Evolutionary conservation across 2,113 vertebrate genomes (phyloP), one percentile per base, ranked within the genome.

Genomic region (Furnarius figulus): DNA sequence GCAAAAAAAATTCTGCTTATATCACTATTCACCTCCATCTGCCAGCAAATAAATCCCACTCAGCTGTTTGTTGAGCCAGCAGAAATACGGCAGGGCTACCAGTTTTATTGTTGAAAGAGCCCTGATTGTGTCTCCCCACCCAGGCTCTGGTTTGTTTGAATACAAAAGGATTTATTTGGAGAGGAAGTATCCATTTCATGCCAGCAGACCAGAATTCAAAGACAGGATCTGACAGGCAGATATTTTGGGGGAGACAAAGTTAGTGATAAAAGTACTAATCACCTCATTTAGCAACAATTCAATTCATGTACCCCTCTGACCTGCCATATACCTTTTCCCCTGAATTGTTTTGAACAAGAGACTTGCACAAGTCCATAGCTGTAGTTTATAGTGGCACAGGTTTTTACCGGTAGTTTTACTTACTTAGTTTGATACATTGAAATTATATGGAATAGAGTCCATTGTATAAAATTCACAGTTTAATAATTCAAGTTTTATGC

Each of bases 41-140:
- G 73, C 70, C 84, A 95, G 86, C 35, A 89, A 84, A 95, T 78
- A 95, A 95, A 90, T 75, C 53, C 21, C 3, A 73, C n/a, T 85
- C 77, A 76, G 81, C 73, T 89, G 65, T 63, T 68, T 72, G 37
- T 65, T 91, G 77, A 91, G 44, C 30, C 66, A 82, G 74, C n/a
- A 92, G 62, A 85, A 92, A 68, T 58, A 79, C 5, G 12, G 44
- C 40, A 92, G n/a, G n/a, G 23, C 31, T 65, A 85, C 61, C 0
- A 0, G 40, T 66, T 90, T 76, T 58, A 40, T 70, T 83, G 63
- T 40, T 89, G 39, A 85, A 85, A 75, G 56, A 61, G n/a, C 30
- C 53, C 30, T 37, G 49, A 62, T 21, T 61, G 22, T 50, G 17
- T 53, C 67, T 83, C 78, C 25, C 58, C 31, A 52, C 79, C 94